A percentile compares a stretch with the other conserved stretches of the same genome.
Conservation (phyloP, 2,797 vertebrate species). For the Cephalopachus bancanus region DNA sequence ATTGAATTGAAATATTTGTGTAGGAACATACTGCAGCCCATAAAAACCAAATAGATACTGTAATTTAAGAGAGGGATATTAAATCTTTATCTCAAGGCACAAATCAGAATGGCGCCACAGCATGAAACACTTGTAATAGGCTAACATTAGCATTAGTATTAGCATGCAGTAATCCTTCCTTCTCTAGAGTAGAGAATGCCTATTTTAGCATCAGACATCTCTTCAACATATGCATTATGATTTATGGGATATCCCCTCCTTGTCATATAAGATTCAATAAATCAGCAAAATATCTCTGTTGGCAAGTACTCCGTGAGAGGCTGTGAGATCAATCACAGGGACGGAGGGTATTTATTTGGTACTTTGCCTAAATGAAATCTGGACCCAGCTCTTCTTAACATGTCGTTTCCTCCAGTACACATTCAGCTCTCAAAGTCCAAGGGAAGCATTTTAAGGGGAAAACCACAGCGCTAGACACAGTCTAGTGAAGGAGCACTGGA, state of each 20-base stretch:
- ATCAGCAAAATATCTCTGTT: slow-evolving; percentile 36
- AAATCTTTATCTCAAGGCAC: slow-evolving; percentile 74
- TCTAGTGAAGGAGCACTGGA: neutral
- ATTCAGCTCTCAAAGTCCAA: slow-evolving; percentile 34
- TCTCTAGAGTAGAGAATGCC: slow-evolving; percentile 34
- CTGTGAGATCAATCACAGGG: neutral
- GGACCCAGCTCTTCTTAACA: slow-evolving; percentile 26
- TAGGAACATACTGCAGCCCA: slow-evolving; percentile 54
- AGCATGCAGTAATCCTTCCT: slow-evolving; percentile 47
- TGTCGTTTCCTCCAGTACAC: slow-evolving; percentile 42
- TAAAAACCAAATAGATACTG: slow-evolving; percentile 72
- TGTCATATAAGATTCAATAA: neutral
- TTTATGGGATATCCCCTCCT: slow-evolving; percentile 50
- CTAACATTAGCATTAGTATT: slow-evolving; percentile 52
- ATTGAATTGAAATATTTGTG: slow-evolving; percentile 68
- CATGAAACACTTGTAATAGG: slow-evolving; percentile 50
- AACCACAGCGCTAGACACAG: neutral
- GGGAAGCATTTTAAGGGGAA: neutral
- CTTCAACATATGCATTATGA: neutral
- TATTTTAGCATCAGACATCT: slow-evolving; percentile 49
- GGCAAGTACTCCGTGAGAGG: slow-evolving; percentile 22
- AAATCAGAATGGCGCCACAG: slow-evolving; percentile 68
- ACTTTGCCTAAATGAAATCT: slow-evolving; percentile 61
- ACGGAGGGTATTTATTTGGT: slow-evolving; percentile 39
- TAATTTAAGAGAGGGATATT: slow-evolving; percentile 72